phyloP scores from a whole-genome alignment of 2,113 vertebrate genomes.

The Meriones unguiculatus region DNA sequence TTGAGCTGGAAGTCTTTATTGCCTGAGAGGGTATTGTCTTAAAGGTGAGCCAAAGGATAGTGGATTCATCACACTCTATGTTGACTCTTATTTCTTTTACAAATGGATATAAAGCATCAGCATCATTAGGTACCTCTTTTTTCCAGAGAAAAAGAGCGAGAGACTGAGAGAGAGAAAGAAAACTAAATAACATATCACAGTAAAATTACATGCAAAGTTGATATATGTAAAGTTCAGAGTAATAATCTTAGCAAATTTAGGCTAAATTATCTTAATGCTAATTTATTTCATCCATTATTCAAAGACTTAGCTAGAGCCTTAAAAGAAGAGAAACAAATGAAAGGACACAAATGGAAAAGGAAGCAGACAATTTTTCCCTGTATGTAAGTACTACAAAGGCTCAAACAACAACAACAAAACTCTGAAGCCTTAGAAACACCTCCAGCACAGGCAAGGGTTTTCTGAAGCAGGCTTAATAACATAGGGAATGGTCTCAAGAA shows the following conservation, averaged over 20 bases:
- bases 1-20: conserved; percentile 39
- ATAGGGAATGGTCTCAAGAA: neutral
- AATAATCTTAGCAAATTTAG: neutral
- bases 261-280: neutral
- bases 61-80: conserved; percentile 13
- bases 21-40: conserved; percentile 46
- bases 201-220: neutral
- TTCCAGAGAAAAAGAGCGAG: neutral
- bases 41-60: conserved; percentile 60
- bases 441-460: neutral
- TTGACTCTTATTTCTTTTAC: neutral
- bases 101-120: neutral
- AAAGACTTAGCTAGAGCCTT: neutral
- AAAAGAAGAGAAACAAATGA: neutral
- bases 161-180: neutral
- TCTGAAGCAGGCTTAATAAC: neutral
- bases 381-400: neutral
- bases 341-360: neutral
- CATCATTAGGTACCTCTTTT: neutral
- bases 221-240: neutral
- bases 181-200: neutral
- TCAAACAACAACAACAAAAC: neutral
- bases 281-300: neutral
- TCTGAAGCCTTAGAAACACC: neutral
- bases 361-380: neutral